Conservation (phyloP, 2,797 vertebrate species). For the Micromesistius poutassou region DNA sequence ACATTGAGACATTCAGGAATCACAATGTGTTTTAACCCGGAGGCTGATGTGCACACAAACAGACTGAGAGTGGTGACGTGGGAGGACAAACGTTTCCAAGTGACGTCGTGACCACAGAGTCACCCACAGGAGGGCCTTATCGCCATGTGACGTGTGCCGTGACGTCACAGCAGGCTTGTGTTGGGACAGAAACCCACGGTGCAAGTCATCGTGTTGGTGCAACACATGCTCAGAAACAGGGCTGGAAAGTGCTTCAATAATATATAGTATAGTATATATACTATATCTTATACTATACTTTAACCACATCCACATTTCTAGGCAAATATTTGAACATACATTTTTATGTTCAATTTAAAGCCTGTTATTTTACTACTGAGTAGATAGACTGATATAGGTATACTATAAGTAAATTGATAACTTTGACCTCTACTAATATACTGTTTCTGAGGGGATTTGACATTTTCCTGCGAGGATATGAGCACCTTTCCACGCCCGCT, state of each 20-base stretch:
- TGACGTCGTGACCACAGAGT: not conserved
- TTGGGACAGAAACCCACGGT: not conserved
- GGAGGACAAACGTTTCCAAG: not conserved
- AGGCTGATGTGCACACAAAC: not conserved
- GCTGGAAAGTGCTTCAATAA: constrained; percentile 1
- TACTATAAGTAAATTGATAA: not conserved
- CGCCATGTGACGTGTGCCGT: not conserved
- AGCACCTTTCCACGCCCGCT: not conserved
- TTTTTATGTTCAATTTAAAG: no score
- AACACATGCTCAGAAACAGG: not conserved
- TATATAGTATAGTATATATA: no score
- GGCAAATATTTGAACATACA: no score
- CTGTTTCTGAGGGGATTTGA: not conserved
- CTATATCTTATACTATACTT: no score
- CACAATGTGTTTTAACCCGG: not conserved
- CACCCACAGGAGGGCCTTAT: not conserved
- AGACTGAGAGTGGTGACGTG: not conserved
- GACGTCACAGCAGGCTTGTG: not conserved
- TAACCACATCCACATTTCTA: no score
- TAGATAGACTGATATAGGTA: not conserved
- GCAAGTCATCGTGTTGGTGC: not conserved
- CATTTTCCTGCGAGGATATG: not conserved
- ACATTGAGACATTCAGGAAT: not conserved
- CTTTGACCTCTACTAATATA: not conserved
- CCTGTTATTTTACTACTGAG: no score